Conservation (phyloP, 2,113 vertebrate species). For the Microcebus tavaratra region DNA sequence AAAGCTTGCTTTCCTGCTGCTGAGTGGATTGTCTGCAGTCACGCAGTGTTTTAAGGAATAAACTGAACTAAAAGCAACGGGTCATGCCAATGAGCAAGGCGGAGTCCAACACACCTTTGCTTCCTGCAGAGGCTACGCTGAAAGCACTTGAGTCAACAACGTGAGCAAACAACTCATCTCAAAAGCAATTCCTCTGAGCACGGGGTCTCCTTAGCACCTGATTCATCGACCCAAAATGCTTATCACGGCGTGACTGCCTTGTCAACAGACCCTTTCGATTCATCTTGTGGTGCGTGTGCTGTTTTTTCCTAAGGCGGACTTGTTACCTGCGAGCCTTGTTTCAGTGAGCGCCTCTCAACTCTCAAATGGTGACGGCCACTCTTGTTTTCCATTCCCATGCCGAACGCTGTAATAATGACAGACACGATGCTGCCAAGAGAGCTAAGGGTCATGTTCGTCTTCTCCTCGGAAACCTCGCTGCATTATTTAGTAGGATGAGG, state of each 20-base stretch:
- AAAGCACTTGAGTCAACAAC: background rate
- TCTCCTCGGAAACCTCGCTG: conserved; percentile 46
- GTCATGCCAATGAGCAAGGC: background rate
- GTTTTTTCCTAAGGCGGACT: conserved; percentile 59
- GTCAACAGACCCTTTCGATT: conserved; percentile 32
- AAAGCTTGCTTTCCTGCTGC: background rate
- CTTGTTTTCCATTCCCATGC: conserved; percentile 50
- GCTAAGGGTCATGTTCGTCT: conserved; percentile 47
- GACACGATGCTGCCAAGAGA: conserved; percentile 47
- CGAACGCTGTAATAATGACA: conserved; percentile 52
- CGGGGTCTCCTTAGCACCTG: background rate
- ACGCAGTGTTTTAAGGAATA: background rate
- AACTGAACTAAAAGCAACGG: conserved; percentile 1
- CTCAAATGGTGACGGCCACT: conserved; percentile 49
- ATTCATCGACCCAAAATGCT: conserved; percentile 42
- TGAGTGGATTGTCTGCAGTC: background rate
- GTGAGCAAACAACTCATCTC: conserved; percentile 8
- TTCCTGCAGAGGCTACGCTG: background rate
- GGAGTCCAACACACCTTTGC: background rate
- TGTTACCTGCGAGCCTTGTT: conserved; percentile 23
- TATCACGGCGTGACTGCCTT: background rate
- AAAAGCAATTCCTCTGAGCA: background rate
- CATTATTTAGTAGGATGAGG: conserved; percentile 40
- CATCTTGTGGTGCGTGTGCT: background rate
- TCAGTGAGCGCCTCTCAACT: conserved; percentile 35